A percentile compares a stretch with the other conserved stretches of the same genome.
Evolutionary conservation across 1,140 invertebrate genomes (phyloP).

Genomic region (Lepidotrigona ventralis): DNA sequence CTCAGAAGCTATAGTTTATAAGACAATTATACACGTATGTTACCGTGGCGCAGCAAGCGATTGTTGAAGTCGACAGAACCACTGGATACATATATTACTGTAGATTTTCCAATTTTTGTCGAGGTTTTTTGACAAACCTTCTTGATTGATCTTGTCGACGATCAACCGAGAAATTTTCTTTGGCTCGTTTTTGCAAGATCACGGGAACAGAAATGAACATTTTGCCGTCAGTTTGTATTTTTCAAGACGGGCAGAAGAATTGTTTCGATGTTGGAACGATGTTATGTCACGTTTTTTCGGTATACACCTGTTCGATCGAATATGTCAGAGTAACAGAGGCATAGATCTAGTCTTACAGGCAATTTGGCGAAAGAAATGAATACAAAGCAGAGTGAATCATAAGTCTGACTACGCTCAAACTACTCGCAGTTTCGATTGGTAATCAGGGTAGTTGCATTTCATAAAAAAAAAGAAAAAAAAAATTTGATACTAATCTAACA

Average conservation of each 20-base stretch:
- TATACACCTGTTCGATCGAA: constrained; percentile 45
- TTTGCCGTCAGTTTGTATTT: constrained; percentile 14
- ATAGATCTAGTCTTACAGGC: constrained; percentile 38
- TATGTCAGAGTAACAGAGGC: constrained; percentile 33
- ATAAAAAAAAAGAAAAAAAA: background rate
- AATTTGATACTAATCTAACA: constrained; percentile 3
- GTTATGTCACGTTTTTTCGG: constrained; percentile 18
- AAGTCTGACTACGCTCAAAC: constrained; percentile 28
- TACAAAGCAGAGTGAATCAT: background rate
- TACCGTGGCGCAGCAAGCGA: constrained; percentile 38
- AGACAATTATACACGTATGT: constrained; percentile 16
- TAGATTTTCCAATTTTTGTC: constrained; percentile 37
- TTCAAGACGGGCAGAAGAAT: background rate
- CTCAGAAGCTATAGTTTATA: constrained; percentile 31
- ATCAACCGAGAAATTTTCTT: constrained; percentile 16
- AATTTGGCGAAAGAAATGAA: background rate
- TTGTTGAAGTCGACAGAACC: constrained; percentile 48
- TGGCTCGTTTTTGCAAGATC: background rate
- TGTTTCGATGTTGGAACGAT: constrained; percentile 1
- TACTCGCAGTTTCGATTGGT: constrained; percentile 33
- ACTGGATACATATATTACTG: constrained; percentile 9
- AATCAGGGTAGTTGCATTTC: constrained; percentile 52
- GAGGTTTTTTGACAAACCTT: constrained; percentile 28
- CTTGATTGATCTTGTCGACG: constrained; percentile 19
- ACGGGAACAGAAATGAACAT: background rate